Evolutionary conservation across 30 jellyfish, hydroid and myxozoan species (phyloP), one percentile per base, ranked within the genome.

Genomic region (Euphysa ruthae): DNA sequence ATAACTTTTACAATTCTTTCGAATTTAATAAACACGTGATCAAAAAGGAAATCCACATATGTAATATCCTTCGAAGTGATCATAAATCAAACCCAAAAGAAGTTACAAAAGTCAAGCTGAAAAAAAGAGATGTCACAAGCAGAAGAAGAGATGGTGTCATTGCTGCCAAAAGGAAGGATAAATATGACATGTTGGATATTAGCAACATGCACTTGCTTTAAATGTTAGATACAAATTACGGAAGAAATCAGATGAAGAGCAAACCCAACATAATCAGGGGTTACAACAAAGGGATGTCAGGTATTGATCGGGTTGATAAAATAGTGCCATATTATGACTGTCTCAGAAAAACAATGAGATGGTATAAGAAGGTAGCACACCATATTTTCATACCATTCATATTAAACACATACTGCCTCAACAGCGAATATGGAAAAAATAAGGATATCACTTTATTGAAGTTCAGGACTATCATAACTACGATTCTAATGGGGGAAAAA

Each of bases 221-320:
- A 57, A 57, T 57, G 70, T n/a, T 57, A 16, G 70, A 57, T n/a
- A 42, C 25, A 42, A 25, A 31, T n/a, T n/a, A 57, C 12, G 20
- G 70, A 26, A 57, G 57, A 25, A n/a, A n/a, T n/a, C n/a, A n/a
- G 76, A 32, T 25, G 43, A 63, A 63, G 26, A 25, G 28, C 69
- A 63, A 63, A 63, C 76, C 76, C 32, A 63, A 63, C 32, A 29
- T 63, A 1, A 63, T 63, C 28, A 25, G 63, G 16, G 76, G 33
- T 34, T 63, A 63, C 76, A 63, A 63, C 33, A 29, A 63, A 63
- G 16, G 16, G 16, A 2, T 63, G 73, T 63, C 76, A 32, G 76
- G 73, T n/a, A 32, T 63, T 16, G 76, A 63, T 46, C 62, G 76
- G 71, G 68, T 68, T 22, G 76, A 63, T 16, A 66, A 63, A 34